Conservation (phyloP, 2,888 invertebrate genomes). For the Platerodrilus igneus region DNA sequence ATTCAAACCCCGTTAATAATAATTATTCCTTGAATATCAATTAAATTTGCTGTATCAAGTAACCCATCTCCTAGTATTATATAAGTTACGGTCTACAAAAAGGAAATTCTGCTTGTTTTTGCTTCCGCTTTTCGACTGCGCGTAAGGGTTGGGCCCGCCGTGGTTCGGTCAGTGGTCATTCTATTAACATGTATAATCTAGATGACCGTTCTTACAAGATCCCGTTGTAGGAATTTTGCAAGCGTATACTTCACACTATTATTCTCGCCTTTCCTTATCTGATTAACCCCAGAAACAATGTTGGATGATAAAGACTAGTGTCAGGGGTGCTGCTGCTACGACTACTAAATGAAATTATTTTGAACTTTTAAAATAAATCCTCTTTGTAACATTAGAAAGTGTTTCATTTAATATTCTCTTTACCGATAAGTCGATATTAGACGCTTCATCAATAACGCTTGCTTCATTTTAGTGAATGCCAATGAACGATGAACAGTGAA, state of each 20-base stretch:
- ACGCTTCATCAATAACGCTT: no score
- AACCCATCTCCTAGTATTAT: constrained; percentile 43
- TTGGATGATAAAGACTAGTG: no score
- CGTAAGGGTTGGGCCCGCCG: constrained; percentile 38
- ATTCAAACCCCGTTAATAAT: constrained; percentile 23
- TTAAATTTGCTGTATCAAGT: constrained; percentile 40
- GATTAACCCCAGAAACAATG: no score
- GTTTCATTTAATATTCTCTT: no score
- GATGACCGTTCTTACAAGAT: constrained; percentile 47
- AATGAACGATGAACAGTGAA: no score
- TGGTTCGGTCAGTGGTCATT: constrained; percentile 46
- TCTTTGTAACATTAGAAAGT: no score
- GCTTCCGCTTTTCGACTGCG: constrained; percentile 42
- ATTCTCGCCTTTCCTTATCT: constrained; percentile 22
- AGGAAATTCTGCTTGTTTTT: constrained; percentile 49
- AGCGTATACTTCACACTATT: constrained; percentile 39
- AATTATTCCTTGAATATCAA: constrained; percentile 41
- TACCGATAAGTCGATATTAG: no score
- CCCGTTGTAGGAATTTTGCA: constrained; percentile 20
- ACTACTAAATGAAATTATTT: no score
- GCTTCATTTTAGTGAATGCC: no score
- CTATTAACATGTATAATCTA: constrained; percentile 51
- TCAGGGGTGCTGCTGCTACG: no score
- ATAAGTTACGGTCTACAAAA: constrained; percentile 44
- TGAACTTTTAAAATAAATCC: no score